phyloP scores from a whole-genome alignment of 2,113 vertebrate species.

The Phaetusa simplex region DNA sequence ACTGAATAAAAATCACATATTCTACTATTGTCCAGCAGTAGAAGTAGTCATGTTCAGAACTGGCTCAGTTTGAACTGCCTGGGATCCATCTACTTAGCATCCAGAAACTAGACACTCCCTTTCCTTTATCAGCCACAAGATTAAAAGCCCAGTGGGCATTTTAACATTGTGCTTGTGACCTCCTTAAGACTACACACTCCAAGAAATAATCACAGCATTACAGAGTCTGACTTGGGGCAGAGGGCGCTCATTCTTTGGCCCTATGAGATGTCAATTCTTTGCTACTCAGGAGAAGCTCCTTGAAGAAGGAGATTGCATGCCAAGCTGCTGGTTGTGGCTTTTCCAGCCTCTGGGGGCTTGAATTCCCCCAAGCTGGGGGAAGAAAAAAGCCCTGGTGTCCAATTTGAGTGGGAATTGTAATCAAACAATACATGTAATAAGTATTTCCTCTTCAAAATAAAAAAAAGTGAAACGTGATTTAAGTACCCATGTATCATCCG shows the following conservation, averaged over 20 bases:
- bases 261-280: not conserved
- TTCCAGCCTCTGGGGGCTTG: not conserved
- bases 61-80: not conserved
- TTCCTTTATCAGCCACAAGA: not conserved
- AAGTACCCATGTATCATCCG: not conserved
- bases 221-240: not conserved
- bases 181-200: not conserved
- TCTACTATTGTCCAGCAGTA: not conserved
- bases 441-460: not conserved
- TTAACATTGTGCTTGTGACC: not conserved
- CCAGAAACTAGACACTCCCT: not conserved
- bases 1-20: not conserved
- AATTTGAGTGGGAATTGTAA: not conserved
- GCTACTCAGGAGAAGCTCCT: not conserved
- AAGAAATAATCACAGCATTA: not conserved
- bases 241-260: not conserved
- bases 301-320: not conserved
- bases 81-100: not conserved
- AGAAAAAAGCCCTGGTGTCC: not conserved
- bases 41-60: not conserved
- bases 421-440: not conserved
- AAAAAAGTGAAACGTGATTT: not conserved
- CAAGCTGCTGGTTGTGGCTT: not conserved
- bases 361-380: not conserved
- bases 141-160: not conserved